These are phyloP conservation scores for Drosophila anceps DNA, from an alignment of 2,888 invertebrate genomes.

Conservation along the genomic window DNA sequence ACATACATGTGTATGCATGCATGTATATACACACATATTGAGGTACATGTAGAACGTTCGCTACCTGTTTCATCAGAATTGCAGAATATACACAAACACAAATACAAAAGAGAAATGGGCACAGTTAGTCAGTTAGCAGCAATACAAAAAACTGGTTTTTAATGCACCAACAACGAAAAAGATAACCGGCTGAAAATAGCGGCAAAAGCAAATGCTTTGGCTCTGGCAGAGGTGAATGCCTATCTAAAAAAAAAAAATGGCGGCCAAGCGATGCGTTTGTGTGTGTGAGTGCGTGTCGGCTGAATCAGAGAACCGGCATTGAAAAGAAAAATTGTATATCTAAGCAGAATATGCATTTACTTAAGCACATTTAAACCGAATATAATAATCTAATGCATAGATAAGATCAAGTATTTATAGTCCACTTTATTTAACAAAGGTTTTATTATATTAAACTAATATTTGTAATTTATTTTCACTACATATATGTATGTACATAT, in stretches of 20 bases:
- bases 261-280: constrained; percentile 29
- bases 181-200: constrained; percentile 37
- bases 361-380: background rate
- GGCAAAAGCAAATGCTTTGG: constrained; percentile 9
- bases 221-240: constrained; percentile 52
- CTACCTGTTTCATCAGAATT: constrained; percentile 51
- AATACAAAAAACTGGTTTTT: constrained; percentile 53
- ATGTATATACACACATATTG: constrained; percentile 1
- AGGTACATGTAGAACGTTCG: constrained; percentile 7
- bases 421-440: background rate
- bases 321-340: background rate
- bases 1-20: background rate
- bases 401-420: background rate
- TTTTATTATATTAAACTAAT: background rate
- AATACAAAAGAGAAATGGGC: constrained; percentile 34
- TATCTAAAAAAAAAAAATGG: constrained; percentile 61
- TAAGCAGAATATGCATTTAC: background rate
- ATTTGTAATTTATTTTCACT: constrained; percentile 23
- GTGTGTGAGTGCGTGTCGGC: constrained; percentile 21
- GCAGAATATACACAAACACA: constrained; percentile 20
- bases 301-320: constrained; percentile 60
- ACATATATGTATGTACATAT: too few relatives aligned
- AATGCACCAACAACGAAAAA: constrained; percentile 13
- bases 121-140: constrained; percentile 26
- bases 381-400: background rate